Evolutionary conservation across 2,797 vertebrate genomes (phyloP).

Genomic region (Manis pentadactyla): DNA sequence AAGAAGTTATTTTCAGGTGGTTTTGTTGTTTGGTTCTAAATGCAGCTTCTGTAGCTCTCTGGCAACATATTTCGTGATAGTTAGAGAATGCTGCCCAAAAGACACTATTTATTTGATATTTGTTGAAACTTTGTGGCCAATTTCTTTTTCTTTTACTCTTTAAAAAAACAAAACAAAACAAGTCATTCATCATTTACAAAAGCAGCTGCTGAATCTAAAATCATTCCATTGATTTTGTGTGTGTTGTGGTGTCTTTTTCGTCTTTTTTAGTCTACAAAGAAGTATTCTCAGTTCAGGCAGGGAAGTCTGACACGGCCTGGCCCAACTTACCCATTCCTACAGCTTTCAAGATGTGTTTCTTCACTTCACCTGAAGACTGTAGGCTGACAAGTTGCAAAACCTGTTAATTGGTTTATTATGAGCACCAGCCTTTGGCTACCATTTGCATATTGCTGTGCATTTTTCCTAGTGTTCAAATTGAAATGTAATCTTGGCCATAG

Average conservation of each 20-base stretch:
- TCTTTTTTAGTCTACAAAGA: neutral
- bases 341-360: slow-evolving; percentile 29
- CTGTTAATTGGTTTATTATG: slow-evolving; percentile 60
- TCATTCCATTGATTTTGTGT: neutral
- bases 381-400: slow-evolving; percentile 22
- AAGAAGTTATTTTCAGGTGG: neutral
- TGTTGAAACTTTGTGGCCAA: neutral
- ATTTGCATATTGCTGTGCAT: neutral
- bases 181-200: neutral
- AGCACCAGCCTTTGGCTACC: neutral
- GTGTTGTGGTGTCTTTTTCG: neutral
- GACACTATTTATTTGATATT: neutral
- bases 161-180: neutral
- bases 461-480: neutral
- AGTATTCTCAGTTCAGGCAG: neutral
- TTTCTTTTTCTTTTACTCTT: neutral
- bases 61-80: neutral
- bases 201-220: neutral
- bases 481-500: neutral
- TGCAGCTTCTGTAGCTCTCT: neutral
- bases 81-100: neutral
- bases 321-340: neutral
- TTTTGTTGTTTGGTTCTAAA: neutral
- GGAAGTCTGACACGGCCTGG: neutral
- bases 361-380: neutral